These are phyloP conservation scores for Galagoides demidoff DNA, from an alignment of 2,797 vertebrate species.

Conservation along the genomic window DNA sequence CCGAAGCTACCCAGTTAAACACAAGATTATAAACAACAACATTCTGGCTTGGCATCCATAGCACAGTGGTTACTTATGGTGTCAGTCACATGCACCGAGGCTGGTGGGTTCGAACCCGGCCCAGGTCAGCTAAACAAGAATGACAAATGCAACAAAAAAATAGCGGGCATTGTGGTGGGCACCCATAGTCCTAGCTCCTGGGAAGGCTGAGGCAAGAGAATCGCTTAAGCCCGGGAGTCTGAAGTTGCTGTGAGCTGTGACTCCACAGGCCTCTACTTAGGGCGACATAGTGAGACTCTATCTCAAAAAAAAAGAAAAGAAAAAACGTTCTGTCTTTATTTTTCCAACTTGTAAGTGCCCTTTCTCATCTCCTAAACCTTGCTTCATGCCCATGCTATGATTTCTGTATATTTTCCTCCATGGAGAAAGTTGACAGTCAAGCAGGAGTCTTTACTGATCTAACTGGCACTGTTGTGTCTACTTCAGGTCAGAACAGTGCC, in stretches of 20 bases:
- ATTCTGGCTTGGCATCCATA: too few relatives aligned
- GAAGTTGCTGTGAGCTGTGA: too few relatives aligned
- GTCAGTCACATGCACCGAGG: too few relatives aligned
- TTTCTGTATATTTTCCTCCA: not conserved
- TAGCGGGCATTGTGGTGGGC: not conserved
- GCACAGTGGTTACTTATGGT: too few relatives aligned
- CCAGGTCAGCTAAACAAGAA: too few relatives aligned
- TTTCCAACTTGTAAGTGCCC: not conserved
- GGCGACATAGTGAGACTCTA: too few relatives aligned
- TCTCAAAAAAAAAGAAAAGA: not conserved
- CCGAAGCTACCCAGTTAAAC: constrained; percentile 2
- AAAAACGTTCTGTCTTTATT: not conserved
- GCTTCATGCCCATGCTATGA: not conserved
- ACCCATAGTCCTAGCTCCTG: too few relatives aligned
- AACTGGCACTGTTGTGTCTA: not conserved
- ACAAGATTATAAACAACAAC: not conserved
- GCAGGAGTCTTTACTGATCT: not conserved
- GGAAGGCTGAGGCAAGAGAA: too few relatives aligned
- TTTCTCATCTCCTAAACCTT: not conserved
- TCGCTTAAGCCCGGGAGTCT: too few relatives aligned
- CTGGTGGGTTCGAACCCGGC: too few relatives aligned
- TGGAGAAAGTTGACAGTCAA: not conserved
- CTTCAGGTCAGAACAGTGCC: not conserved
- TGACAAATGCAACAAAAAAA: not conserved
- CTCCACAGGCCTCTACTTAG: too few relatives aligned